Percentiles rank a stretch among this genome's conserved stretches.
Conservation (phyloP, 2,797 vertebrate species). For the Ptychobarbus kaznakovi region DNA sequence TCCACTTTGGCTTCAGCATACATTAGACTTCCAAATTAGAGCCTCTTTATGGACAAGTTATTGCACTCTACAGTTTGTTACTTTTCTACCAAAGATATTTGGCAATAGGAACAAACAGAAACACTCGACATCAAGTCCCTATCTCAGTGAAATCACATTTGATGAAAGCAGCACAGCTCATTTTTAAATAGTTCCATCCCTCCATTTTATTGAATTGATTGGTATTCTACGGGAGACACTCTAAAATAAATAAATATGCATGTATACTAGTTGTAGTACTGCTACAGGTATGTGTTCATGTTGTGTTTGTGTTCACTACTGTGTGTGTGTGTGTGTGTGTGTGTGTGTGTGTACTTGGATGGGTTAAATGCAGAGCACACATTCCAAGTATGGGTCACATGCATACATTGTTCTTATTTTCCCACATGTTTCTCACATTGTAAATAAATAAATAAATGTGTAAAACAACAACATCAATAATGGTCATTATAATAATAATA, state of each 20-base stretch:
- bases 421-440: too few relatives aligned
- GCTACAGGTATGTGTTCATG: too few relatives aligned
- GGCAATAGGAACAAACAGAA: neutral
- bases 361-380: too few relatives aligned
- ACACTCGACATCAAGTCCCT: neutral
- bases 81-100: neutral
- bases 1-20: neutral
- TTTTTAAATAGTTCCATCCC: neutral
- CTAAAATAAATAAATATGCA: neutral
- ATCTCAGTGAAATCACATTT: neutral
- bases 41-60: neutral
- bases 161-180: neutral
- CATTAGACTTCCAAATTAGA: slow-evolving; percentile 1
- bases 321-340: too few relatives aligned
- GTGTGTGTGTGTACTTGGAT: too few relatives aligned
- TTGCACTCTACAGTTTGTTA: neutral
- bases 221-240: neutral
- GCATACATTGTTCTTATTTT: too few relatives aligned
- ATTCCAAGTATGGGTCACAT: too few relatives aligned
- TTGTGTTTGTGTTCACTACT: too few relatives aligned
- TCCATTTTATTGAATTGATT: neutral
- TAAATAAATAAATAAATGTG: too few relatives aligned
- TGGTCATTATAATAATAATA: too few relatives aligned
- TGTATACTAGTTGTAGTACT: too few relatives aligned
- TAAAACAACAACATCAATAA: too few relatives aligned